A percentile compares a stretch with the other conserved stretches of the same genome.
These are phyloP conservation scores for Poicephalus meyeri DNA, from an alignment of 2,113 vertebrate species.

Conservation along the genomic window DNA sequence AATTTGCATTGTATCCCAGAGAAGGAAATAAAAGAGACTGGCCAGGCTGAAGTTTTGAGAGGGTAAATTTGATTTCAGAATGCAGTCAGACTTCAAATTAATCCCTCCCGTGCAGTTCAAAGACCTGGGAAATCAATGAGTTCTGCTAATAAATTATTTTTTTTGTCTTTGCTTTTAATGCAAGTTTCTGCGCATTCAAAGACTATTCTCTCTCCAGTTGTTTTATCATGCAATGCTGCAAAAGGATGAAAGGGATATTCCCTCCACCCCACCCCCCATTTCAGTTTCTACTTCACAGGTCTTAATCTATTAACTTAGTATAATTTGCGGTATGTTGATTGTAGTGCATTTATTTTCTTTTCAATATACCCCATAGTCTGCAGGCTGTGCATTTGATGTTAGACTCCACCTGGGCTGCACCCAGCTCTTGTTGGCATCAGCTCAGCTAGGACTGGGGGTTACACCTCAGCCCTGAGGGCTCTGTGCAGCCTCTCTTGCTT, in stretches of 20 bases:
- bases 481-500: background rate
- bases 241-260: background rate
- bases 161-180: slow-evolving; percentile 1
- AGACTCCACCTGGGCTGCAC: background rate
- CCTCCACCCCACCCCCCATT: rapidly evolving
- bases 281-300: background rate
- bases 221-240: background rate
- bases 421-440: rapidly evolving
- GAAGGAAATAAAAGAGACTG: background rate
- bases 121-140: background rate
- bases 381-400: background rate
- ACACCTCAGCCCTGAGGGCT: background rate
- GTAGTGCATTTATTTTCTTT: background rate
- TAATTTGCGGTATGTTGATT: background rate
- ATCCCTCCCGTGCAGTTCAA: slow-evolving; percentile 29
- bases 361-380: background rate
- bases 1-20: background rate
- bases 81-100: background rate
- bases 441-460: background rate
- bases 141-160: background rate
- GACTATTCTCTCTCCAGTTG: background rate
- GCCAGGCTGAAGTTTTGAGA: background rate
- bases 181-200: background rate
- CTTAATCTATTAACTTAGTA: background rate
- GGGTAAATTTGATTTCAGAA: background rate